Percentiles rank a stretch among this genome's conserved stretches.
Conservation (phyloP, 2,797 vertebrate species). For the Sebastiscus albofasciatus region DNA sequence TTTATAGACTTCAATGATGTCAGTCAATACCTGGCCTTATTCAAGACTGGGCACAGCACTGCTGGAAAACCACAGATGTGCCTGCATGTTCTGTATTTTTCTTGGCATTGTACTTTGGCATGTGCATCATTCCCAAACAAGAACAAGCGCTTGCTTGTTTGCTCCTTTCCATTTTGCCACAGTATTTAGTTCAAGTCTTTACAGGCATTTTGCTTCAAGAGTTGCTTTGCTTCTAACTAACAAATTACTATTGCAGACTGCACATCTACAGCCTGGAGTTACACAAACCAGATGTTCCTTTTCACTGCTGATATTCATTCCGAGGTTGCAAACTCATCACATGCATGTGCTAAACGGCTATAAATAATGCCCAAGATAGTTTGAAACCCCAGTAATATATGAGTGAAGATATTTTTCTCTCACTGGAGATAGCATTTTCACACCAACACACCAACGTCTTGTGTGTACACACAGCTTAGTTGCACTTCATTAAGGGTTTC, state of each 20-base stretch:
- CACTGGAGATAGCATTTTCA: conserved; percentile 15
- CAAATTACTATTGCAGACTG: background rate
- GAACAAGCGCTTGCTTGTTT: conserved; percentile 63
- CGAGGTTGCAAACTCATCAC: conserved; percentile 32
- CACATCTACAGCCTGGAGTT: background rate
- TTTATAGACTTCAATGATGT: background rate
- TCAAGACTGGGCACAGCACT: conserved; percentile 19
- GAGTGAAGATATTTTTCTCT: background rate
- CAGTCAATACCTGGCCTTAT: conserved; percentile 4
- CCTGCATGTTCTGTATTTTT: conserved; percentile 5
- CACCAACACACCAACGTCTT: background rate
- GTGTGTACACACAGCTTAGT: background rate
- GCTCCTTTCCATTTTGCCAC: conserved; percentile 10
- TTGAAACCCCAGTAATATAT: background rate
- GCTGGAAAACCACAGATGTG: conserved; percentile 5
- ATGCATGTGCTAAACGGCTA: conserved; percentile 16
- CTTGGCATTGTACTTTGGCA: conserved; percentile 30
- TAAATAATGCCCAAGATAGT: conserved; percentile 30
- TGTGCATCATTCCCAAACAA: conserved; percentile 26
- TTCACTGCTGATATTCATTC: conserved; percentile 32
- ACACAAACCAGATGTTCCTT: conserved; percentile 37
- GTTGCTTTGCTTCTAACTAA: background rate
- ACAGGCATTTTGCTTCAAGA: background rate
- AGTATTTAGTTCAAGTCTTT: background rate
- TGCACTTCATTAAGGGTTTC: background rate